A percentile compares a stretch with the other conserved stretches of the same genome.
phyloP scores from a whole-genome alignment of 2,797 vertebrate genomes.

The Paratrypauchen microcephalus region DNA sequence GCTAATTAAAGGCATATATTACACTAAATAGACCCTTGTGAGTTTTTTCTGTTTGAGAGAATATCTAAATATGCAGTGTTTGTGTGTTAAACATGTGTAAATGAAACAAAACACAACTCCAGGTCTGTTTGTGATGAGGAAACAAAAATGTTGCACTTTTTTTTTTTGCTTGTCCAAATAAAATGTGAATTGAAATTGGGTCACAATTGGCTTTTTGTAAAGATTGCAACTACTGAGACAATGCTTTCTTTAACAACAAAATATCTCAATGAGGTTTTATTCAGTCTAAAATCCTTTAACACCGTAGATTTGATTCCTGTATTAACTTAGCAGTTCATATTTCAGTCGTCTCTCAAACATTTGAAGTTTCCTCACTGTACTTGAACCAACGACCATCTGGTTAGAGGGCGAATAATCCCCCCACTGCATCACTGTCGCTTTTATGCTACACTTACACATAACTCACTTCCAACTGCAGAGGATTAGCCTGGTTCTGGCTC shows the following conservation, averaged over 20 bases:
- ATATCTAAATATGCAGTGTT: too few species aligned
- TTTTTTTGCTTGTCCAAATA: background rate
- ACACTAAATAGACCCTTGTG: too few species aligned
- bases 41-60: too few species aligned
- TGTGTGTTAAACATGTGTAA: too few species aligned
- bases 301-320: background rate
- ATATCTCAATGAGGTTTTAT: too few species aligned
- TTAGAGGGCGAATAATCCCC: background rate
- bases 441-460: slow-evolving; percentile 1
- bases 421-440: background rate
- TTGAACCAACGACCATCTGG: background rate
- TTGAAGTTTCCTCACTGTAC: background rate
- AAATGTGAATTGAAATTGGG: background rate
- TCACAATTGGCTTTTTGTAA: background rate
- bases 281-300: too few species aligned
- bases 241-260: too few species aligned
- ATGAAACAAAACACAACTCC: too few species aligned
- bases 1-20: too few species aligned
- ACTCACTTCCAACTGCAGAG: slow-evolving; percentile 1
- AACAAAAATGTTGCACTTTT: too few species aligned
- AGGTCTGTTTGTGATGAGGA: too few species aligned
- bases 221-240: too few species aligned
- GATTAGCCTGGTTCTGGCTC: slow-evolving; percentile 2
- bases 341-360: background rate
- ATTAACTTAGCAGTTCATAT: background rate